These are phyloP conservation scores for Diploscapter pachys DNA, from an alignment of 1,140 invertebrate genomes.

Conservation along the genomic window DNA sequence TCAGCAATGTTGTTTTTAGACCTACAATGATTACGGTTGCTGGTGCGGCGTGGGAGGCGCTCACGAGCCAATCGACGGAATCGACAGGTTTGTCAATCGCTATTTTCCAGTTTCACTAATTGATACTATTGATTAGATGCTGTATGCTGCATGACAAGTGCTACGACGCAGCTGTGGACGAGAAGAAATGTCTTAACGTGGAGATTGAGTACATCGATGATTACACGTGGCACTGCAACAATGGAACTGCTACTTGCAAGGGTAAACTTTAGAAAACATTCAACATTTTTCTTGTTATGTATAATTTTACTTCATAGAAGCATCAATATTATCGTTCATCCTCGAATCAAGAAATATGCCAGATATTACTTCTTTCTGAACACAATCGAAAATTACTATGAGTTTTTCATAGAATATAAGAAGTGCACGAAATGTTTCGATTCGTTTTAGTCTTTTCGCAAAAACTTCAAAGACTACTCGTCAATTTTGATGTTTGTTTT, in stretches of 20 bases:
- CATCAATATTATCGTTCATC: no score
- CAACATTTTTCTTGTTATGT: not conserved
- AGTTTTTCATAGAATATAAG: no score
- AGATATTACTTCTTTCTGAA: no score
- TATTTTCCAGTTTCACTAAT: not conserved
- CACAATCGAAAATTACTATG: no score
- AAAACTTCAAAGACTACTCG: no score
- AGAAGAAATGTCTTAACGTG: slow-evolving; percentile 25
- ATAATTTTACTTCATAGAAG: no score
- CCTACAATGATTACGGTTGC: slow-evolving; percentile 31
- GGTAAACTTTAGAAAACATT: not conserved
- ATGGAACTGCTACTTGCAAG: slow-evolving; percentile 22
- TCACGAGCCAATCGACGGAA: slow-evolving; percentile 28
- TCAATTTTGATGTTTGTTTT: no score
- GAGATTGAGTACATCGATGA: slow-evolving; percentile 28
- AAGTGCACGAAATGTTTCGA: no score
- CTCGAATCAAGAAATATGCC: no score
- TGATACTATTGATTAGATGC: slow-evolving; percentile 3
- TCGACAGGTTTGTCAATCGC: slow-evolving; percentile 11
- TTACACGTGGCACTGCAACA: slow-evolving; percentile 22
- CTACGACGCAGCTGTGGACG: slow-evolving; percentile 26
- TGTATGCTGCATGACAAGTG: slow-evolving; percentile 29
- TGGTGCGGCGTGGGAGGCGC: slow-evolving; percentile 30
- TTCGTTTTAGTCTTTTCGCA: no score
- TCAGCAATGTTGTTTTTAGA: not conserved